Evolutionary conservation across 2,113 vertebrate genomes (phyloP).

Genomic region (Bos taurus): DNA sequence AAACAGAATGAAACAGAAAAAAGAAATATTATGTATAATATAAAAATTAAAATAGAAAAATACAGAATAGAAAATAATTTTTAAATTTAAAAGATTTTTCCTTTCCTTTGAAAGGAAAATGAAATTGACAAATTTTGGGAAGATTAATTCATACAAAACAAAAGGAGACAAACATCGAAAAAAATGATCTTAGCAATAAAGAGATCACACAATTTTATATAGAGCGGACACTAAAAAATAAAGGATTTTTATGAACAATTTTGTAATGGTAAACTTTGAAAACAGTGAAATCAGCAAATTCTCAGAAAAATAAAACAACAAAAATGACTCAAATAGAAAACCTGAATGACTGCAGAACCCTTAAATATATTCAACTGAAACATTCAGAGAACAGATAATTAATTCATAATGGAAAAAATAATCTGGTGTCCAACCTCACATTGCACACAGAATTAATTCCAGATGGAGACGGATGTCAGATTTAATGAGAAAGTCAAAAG

Average conservation of each 20-base stretch:
- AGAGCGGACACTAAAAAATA: background rate
- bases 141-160: background rate
- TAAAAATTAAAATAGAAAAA: background rate
- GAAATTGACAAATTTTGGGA: background rate
- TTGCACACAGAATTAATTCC: background rate
- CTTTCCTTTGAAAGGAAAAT: background rate
- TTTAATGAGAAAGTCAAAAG: background rate
- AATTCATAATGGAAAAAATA: constrained; percentile 12
- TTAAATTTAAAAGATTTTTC: background rate
- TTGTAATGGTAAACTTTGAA: background rate
- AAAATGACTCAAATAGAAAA: background rate
- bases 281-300: background rate
- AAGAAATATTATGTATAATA: background rate
- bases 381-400: background rate
- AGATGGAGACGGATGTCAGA: background rate
- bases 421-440: background rate
- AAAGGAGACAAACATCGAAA: background rate
- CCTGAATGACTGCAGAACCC: background rate
- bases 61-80: background rate
- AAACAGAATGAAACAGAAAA: background rate
- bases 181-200: background rate
- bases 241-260: background rate
- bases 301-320: background rate
- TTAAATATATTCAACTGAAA: background rate
- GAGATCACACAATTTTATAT: background rate